Base-by-base conservation (phyloP, 2,888 invertebrate species). In the Acanthosoma haemorrhoidale region DNA sequence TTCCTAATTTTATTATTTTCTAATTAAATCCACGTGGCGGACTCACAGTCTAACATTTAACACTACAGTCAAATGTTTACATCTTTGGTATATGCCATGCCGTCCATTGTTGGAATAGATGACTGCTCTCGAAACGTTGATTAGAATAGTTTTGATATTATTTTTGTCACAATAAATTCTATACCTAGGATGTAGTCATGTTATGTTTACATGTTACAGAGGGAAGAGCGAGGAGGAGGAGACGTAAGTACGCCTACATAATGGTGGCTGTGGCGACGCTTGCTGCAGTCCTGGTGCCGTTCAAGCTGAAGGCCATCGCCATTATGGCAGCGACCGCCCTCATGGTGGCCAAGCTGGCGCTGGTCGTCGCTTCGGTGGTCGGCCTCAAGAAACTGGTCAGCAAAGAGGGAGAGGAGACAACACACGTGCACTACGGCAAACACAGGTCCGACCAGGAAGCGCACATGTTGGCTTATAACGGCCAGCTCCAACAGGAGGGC, bases 241-340 rank as follows among this genome's bases (percentile, higher is more conserved):
- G 71, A 61, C 72, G 68, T 43, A 39, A 76, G 75, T 76, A 76
- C 74, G 74, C 75, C 70, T 75, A 75, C 74, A 74, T 75, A 73
- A 73, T 74, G 71, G 72, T 74, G 64, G 73, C 73, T 15, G 18
- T 74, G 36, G 75, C 71, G 76, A 83, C 84, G 82, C 84, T 84
- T 83, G 85, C 84, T 82, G 90, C 90, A 74, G 91, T 90, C 2
- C 78, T 91, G 1, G 85, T 89, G 80, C 88, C 91, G 0, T 78
- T 91, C 34, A 91, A 88, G 16, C 80, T 91, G 68, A 91, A 90
- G n/a, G 90, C 87, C 0, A 81, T 92, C 2, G 91, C 91, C 0
- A 80, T 90, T 70, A 82, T 92, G 32, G 92, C 92, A 4, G 92
- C 92, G 8, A 92, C 92, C 78, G 92, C 92, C 0, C 79, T 92